Conservation (phyloP, 2,888 invertebrate species). For the Pyrochroa serraticornis region DNA sequence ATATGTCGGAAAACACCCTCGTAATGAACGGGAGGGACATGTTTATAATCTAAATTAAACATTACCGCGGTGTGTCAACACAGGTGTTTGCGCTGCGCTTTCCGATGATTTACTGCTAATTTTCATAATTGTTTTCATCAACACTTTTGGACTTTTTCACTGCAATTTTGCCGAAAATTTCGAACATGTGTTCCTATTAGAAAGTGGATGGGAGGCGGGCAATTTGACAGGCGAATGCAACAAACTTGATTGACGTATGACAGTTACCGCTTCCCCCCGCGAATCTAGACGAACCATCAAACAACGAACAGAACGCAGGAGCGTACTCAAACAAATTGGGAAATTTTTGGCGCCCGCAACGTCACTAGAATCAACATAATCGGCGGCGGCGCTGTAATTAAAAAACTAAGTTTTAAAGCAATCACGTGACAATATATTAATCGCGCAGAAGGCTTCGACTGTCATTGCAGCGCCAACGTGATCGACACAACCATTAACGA, state of each 20-base stretch:
- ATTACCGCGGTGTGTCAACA: constrained; percentile 50
- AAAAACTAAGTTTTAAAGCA: too few species aligned
- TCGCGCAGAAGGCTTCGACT: too few species aligned
- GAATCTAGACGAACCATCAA: neutral
- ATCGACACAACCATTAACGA: too few species aligned
- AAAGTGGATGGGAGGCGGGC: constrained; percentile 32
- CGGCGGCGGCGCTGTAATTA: too few species aligned
- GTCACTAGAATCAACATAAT: too few species aligned
- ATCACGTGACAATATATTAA: too few species aligned
- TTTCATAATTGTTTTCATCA: constrained; percentile 19
- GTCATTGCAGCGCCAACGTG: too few species aligned
- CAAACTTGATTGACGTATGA: constrained; percentile 42
- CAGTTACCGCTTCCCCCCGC: constrained; percentile 28
- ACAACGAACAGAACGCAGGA: neutral
- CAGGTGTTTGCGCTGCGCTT: constrained; percentile 47
- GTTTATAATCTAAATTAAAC: constrained; percentile 52
- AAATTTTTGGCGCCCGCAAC: too few species aligned
- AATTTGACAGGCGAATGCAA: constrained; percentile 8
- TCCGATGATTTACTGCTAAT: constrained; percentile 25
- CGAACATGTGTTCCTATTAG: constrained; percentile 36
- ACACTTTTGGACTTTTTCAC: constrained; percentile 5
- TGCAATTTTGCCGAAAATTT: constrained; percentile 26
- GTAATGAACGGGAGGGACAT: constrained; percentile 45
- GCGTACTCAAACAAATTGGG: too few species aligned
- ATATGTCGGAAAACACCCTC: constrained; percentile 30